phyloP scores from a whole-genome alignment of 2,797 vertebrate species.

The Sebastes minor region DNA sequence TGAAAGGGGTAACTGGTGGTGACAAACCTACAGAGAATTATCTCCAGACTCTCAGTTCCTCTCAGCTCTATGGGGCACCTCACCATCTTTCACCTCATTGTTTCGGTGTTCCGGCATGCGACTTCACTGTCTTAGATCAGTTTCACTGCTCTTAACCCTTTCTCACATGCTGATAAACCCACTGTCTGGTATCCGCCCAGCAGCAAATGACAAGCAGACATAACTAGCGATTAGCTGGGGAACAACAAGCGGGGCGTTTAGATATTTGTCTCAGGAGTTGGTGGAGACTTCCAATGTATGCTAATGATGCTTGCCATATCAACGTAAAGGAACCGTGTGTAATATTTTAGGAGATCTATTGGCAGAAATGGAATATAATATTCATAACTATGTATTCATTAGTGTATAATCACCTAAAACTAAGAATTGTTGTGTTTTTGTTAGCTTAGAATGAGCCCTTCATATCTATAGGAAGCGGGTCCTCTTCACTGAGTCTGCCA shows the following conservation, averaged over 20 bases:
- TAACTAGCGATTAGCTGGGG: background rate
- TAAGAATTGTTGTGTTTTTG: no score
- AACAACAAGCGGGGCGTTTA: background rate
- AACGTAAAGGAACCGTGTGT: no score
- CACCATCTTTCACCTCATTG: background rate
- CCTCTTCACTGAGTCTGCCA: no score
- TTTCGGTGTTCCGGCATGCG: constrained; percentile 24
- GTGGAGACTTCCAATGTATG: background rate
- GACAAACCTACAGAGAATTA: constrained; percentile 25
- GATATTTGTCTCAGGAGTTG: background rate
- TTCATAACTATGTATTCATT: no score
- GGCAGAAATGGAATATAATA: no score
- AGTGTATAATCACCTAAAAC: no score
- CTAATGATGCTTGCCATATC: no score
- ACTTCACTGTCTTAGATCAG: constrained; percentile 15
- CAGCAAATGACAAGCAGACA: background rate
- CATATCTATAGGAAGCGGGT: no score
- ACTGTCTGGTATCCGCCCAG: background rate
- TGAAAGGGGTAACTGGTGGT: constrained; percentile 2
- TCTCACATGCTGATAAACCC: background rate
- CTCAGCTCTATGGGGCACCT: background rate
- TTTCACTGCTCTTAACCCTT: constrained; percentile 13
- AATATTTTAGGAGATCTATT: no score
- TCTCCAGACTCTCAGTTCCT: constrained; percentile 26
- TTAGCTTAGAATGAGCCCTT: no score